Base-by-base conservation (phyloP, 2,888 invertebrate genomes). In the Drosophila atripex region DNA sequence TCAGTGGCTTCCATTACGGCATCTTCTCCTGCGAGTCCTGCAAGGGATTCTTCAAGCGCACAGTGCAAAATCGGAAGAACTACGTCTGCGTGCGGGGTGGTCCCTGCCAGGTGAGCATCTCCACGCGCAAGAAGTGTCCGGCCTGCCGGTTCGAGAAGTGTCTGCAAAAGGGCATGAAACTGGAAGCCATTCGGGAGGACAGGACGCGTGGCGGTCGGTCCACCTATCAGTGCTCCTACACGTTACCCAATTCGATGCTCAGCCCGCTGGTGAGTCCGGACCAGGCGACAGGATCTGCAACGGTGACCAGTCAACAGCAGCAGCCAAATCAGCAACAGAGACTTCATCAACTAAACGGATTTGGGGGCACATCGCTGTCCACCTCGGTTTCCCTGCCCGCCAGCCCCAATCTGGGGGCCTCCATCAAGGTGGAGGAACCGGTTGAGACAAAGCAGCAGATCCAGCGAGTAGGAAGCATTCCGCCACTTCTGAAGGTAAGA, bases 21-120 rank as follows among this genome's bases (percentile, higher is more conserved):
- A 98, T 98, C 85, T 98, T 98, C 93, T 98, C 98, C 11, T 99
- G 99, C 92, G 99, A 99, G 91, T 97, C 97, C 18, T 99, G 99
- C 92, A 99, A 99, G 92, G 98, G 98, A 2, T 99, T 99, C 93
- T 99, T 99, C 93, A 99, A 99, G 92, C 93, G 99, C 70, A 99
- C 98, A 18, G 98, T 99, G n/a, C 99, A 99, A 92, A 99, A 99
- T 91, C 95, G 98, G 79, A 99, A 99, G 93, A 97, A 97, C 91
- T 99, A 98, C 92, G 97, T 97, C 89, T 99, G 99, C 90, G 93
- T 96, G 50, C 93, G 97, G 25, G 97, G 98, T 1, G 97, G 97
- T 0, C 95, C 95, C 80, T 99, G 99, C 92, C 97, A 97, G 23
- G 97, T 99, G 11, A 97, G 97, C 8, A 96, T 98, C 39, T 95